Base-by-base conservation (phyloP, 1,140 invertebrate species). In the Platyura marginata region DNA sequence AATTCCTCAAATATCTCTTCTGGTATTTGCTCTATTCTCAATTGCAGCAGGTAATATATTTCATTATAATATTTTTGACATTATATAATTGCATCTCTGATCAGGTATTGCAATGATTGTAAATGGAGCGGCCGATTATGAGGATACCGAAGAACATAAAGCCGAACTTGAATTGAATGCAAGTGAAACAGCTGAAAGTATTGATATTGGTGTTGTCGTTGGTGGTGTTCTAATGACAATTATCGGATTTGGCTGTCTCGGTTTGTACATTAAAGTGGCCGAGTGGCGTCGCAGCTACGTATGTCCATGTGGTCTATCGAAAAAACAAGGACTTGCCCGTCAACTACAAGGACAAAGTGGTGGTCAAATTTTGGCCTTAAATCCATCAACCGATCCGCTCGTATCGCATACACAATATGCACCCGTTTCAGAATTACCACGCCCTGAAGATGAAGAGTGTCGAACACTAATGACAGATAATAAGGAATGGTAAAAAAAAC, bases 371-470 rank as follows among this genome's bases (percentile, higher is more conserved):
- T 41, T 48, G 44, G 47, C 62, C 37, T 18, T 18, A 11, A 77
- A 76, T 63, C 75, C 75, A 25, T 77, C 75, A n/a, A 77, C 75
- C n/a, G 75, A 77, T 64, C 67, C 75, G 19, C 59, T 77, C 41
- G 74, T 79, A 25, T 67, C 72, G 3, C 49, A 51, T 37, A 74
- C 75, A 20, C 75, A 77, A 59, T 77, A 79, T 59, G 74, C 71
- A 35, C 74, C 74, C 1, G 72, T 77, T 4, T 69, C 72, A 10
- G 75, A 79, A 52, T 69, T 75, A n/a, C 74, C 74, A 18, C 68
- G 72, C 3, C 56, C 68, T 3, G 61, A 59, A 13, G 71, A 74
- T 45, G 74, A 75, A 42, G 64, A 66, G 46, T 70, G 72, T 49
- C 68, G 74, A 47, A 76, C 75, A 52, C 63, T 79, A 47, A 79